Percentiles rank a stretch among this genome's conserved stretches.
Conservation (phyloP, 2,113 vertebrate genomes). For the Eidolon helvum region DNA sequence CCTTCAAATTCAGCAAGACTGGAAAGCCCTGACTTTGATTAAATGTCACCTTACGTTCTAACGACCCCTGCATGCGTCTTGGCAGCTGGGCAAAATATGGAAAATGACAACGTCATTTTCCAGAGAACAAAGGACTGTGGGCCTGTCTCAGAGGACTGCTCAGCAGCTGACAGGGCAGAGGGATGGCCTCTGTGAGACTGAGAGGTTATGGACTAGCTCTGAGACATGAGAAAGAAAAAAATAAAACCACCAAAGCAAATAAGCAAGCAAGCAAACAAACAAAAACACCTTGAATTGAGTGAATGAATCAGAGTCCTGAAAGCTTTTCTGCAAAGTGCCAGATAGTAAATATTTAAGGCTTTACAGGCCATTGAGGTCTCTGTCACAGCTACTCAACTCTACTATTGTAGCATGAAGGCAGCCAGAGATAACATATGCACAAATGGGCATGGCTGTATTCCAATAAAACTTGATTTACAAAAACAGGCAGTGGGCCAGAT, state of each 20-base stretch:
- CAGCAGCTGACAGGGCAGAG: neutral
- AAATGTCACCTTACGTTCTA: slow-evolving; percentile 11
- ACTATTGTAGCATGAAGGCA: neutral
- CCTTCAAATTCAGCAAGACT: slow-evolving; percentile 19
- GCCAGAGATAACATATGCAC: neutral
- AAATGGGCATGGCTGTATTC: neutral
- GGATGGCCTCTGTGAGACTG: neutral
- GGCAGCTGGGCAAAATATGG: neutral
- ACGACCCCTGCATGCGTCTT: neutral
- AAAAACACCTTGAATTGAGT: neutral
- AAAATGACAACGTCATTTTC: neutral
- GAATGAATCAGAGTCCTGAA: neutral
- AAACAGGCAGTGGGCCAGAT: neutral
- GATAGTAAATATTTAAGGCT: neutral
- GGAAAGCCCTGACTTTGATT: slow-evolving; percentile 26
- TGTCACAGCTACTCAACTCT: neutral
- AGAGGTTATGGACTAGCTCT: neutral
- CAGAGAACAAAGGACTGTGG: neutral
- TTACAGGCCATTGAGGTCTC: neutral
- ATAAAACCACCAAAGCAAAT: neutral
- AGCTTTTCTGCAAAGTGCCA: neutral
- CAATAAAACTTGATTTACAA: slow-evolving; percentile 44
- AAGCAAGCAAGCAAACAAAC: neutral
- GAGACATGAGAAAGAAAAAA: neutral
- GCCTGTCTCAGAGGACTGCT: neutral